Percentiles rank a stretch among this genome's conserved stretches.
These are phyloP conservation scores for Diploptera punctata DNA, from an alignment of 2,888 invertebrate genomes.

Conservation along the genomic window DNA sequence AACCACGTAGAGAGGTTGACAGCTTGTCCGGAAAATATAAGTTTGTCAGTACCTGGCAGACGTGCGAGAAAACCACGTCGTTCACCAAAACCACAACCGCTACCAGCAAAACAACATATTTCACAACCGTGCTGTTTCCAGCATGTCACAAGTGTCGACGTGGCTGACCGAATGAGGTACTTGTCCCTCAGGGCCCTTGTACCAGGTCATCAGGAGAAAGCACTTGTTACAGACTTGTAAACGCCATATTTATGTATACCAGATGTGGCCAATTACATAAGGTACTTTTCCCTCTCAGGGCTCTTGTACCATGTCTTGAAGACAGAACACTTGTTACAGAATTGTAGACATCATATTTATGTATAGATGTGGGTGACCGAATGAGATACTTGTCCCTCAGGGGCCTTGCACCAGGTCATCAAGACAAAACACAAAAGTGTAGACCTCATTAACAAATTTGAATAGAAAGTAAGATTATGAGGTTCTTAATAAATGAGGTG, in stretches of 20 bases:
- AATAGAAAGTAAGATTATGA: no score
- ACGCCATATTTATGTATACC: no score
- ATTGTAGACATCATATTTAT: no score
- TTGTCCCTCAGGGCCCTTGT: slow-evolving; percentile 72
- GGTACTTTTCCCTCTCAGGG: no score
- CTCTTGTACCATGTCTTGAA: no score
- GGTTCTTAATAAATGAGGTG: no score
- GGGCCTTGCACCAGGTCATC: slow-evolving; percentile 59
- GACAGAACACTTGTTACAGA: no score
- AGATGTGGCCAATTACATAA: no score
- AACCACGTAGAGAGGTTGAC: slow-evolving; percentile 71
- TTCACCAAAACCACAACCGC: slow-evolving; percentile 61
- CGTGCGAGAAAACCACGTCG: slow-evolving; percentile 63
- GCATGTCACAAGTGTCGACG: slow-evolving; percentile 79
- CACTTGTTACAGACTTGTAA: slow-evolving; percentile 15
- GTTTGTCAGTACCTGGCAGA: slow-evolving; percentile 70
- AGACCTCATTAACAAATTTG: no score
- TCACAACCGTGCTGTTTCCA: slow-evolving; percentile 86
- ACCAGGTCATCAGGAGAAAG: slow-evolving; percentile 12
- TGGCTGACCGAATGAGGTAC: slow-evolving; percentile 68
- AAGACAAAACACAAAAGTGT: slow-evolving; percentile 20
- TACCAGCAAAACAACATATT: slow-evolving; percentile 81
- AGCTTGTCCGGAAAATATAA: slow-evolving; percentile 79
- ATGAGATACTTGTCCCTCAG: slow-evolving; percentile 71
- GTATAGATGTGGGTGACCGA: slow-evolving; percentile 72